Percentiles rank a stretch among this genome's conserved stretches.
phyloP scores from a whole-genome alignment of 2,113 vertebrate genomes.

The Atractosteus spatula region DNA sequence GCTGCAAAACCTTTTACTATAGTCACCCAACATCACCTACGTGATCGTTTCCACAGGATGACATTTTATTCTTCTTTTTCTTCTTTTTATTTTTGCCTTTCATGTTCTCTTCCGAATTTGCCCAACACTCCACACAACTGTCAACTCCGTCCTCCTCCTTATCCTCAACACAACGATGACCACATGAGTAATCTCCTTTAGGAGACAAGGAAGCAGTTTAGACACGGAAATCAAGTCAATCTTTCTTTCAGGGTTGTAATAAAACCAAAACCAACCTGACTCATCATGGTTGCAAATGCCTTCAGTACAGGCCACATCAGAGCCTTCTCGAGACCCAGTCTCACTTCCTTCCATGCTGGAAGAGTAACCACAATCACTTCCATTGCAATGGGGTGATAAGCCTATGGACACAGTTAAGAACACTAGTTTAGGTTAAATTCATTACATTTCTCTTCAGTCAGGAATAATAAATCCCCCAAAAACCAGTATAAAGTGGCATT shows the following conservation, averaged over 20 bases:
- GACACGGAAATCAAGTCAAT: not conserved
- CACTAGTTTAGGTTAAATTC: not conserved
- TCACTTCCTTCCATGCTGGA: constrained; percentile 96
- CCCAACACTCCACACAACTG: constrained; percentile 91
- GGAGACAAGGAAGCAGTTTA: not conserved
- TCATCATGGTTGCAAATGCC: constrained; percentile 95
- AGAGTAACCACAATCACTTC: constrained; percentile 92
- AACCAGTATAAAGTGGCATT: no score
- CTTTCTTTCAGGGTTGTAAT: not conserved
- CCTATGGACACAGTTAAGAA: constrained; percentile 55
- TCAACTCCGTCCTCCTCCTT: constrained; percentile 85
- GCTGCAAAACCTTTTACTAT: no score
- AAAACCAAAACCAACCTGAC: constrained; percentile 68
- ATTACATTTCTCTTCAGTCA: no score
- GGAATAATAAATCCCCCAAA: no score
- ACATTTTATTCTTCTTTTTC: constrained; percentile 86
- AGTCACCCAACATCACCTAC: constrained; percentile 58
- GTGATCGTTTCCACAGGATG: constrained; percentile 71
- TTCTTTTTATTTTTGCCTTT: constrained; percentile 94
- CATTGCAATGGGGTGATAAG: constrained; percentile 80
- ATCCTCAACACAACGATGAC: constrained; percentile 79
- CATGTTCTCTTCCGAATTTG: constrained; percentile 74
- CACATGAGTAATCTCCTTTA: constrained; percentile 75
- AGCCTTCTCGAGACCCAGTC: constrained; percentile 86
- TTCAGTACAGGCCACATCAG: constrained; percentile 91